Percentiles rank a stretch among this genome's conserved stretches.
phyloP scores from a whole-genome alignment of 2,888 invertebrate genomes.

The Resseliella maxima region DNA sequence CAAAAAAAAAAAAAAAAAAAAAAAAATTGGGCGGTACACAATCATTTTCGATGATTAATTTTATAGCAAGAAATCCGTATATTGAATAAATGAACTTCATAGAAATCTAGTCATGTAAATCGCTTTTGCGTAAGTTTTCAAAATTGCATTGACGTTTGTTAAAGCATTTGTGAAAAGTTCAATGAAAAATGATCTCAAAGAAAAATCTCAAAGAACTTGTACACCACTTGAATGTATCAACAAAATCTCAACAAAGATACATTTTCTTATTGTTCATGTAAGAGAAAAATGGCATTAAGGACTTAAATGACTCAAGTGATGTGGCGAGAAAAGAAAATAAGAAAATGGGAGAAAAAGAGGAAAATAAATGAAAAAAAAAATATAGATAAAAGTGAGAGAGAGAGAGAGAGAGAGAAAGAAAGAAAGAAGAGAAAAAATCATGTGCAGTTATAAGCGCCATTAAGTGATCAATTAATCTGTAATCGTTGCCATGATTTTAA shows the following conservation, averaged over 20 bases:
- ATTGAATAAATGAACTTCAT: too few relatives aligned
- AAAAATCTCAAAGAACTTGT: too few relatives aligned
- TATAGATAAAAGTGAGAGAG: too few relatives aligned
- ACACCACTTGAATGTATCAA: too few relatives aligned
- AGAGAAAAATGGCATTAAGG: neutral
- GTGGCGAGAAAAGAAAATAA: too few relatives aligned
- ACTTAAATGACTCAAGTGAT: neutral
- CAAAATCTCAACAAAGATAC: too few relatives aligned
- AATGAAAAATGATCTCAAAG: neutral
- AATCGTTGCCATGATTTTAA: neutral
- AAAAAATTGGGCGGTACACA: neutral
- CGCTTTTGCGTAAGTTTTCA: neutral
- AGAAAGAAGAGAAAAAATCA: neutral
- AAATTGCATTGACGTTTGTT: neutral
- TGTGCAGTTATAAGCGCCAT: neutral
- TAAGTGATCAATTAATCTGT: conserved; percentile 27
- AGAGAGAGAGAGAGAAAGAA: neutral
- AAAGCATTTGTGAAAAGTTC: neutral
- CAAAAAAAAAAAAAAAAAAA: too few relatives aligned
- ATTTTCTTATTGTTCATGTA: too few relatives aligned
- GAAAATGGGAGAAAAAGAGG: neutral
- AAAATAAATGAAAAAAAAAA: too few relatives aligned
- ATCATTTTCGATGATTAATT: neutral
- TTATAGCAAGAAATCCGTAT: neutral
- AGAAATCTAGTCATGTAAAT: neutral